Evolutionary conservation across 64 coral and sea anemone genomes (phyloP), one percentile per base, ranked within the genome.

Genomic region (Montipora capricornis): DNA sequence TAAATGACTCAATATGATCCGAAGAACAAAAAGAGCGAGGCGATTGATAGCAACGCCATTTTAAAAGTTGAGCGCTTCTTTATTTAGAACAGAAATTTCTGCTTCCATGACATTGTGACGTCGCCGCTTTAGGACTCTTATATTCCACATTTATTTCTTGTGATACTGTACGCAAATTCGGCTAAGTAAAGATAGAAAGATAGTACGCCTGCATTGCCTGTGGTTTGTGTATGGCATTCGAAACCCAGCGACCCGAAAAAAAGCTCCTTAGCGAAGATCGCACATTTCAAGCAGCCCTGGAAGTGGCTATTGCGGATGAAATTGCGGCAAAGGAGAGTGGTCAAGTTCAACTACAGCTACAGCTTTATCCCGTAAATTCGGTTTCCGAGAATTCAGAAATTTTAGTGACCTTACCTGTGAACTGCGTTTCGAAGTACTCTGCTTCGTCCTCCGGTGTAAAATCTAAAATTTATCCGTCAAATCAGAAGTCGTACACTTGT

Each of bases 1-100:
- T 11, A 14, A n/a, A 80, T 19, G 77, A 7, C 19, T n/a, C 19
- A 75, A 14, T 22, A 11, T 77, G 75, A 14, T 77, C 3, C 5
- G 47, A 49, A 80, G 20, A 58, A 51, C 11, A 15, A 60, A 20
- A 44, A 6, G 9, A 62, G 26, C 22, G 81, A 55, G 4, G 50
- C 16, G 16, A 83, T 83, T 5, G 81, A 83, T 0, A 83, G 49
- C 3, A 51, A 5, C 55, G 81, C 51, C 81, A 83, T 83, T 17
- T 64, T 64, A n/a, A 20, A 82, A 20, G 48, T 11, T 15, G 19
- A 20, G 48, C 44, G 24, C 4, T 2, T 24, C 22, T 55, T 82
- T 82, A 52, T 58, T 82, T 82, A 82, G 80, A 82, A 55, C 80
- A 9, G 53, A 82, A n/a, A 10, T 55, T 55, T 55, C n/a, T 82